A percentile compares a stretch with the other conserved stretches of the same genome.
Evolutionary conservation across 2,888 invertebrate genomes (phyloP).

Genomic region (Alentia gelatinosa): DNA sequence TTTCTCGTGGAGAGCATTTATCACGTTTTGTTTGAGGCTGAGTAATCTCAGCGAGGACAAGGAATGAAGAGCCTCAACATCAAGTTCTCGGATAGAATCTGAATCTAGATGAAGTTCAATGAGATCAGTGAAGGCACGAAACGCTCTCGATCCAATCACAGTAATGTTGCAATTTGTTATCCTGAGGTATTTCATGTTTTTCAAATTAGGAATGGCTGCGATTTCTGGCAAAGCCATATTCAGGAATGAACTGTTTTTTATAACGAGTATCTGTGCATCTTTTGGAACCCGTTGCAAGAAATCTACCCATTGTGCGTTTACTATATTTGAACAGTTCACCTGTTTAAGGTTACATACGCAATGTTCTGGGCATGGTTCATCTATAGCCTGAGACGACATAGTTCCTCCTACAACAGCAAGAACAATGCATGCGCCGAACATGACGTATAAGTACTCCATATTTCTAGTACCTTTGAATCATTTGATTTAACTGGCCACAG

Average conservation of each 20-base stretch:
- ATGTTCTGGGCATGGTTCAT: background rate
- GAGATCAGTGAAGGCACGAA: background rate
- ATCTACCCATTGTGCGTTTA: background rate
- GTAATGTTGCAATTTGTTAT: background rate
- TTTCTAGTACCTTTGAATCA: too few species aligned
- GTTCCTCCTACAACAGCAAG: background rate
- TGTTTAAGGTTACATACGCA: background rate
- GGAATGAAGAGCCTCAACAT: conserved; percentile 1
- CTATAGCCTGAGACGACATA: background rate
- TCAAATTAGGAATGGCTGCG: background rate
- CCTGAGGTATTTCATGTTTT: background rate
- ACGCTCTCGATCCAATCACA: background rate
- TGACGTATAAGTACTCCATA: background rate
- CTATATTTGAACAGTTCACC: background rate
- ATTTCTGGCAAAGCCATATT: background rate
- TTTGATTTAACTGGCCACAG: background rate
- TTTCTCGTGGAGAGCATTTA: background rate
- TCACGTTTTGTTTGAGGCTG: background rate
- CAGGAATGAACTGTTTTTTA: background rate
- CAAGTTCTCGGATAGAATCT: background rate
- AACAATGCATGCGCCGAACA: background rate
- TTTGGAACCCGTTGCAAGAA: background rate
- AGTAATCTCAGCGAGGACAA: background rate
- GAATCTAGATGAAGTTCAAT: conserved; percentile 17
- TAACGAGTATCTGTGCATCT: background rate